Conservation (phyloP, 2,888 invertebrate species). For the Thysanoteuthis rhombus region DNA sequence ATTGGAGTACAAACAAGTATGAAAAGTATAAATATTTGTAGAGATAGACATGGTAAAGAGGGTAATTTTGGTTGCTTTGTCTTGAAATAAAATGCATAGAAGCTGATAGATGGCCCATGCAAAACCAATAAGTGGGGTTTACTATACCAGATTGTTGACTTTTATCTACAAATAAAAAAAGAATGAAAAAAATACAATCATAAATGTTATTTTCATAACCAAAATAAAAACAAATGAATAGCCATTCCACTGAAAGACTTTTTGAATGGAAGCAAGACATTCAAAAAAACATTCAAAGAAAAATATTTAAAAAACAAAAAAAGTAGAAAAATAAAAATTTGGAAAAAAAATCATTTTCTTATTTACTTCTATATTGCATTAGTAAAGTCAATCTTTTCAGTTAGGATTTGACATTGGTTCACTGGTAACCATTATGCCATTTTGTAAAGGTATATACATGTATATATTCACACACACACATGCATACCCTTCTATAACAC, state of each 20-base stretch:
- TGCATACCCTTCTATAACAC: no score
- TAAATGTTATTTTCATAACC: not conserved
- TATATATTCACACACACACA: no score
- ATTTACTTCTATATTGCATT: not conserved
- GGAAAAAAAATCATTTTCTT: not conserved
- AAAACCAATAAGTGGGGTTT: constrained; percentile 23
- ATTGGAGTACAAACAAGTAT: not conserved
- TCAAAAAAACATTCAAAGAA: not conserved
- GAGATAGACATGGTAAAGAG: not conserved
- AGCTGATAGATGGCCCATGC: constrained; percentile 23
- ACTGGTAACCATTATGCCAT: no score
- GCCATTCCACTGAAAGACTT: constrained; percentile 17
- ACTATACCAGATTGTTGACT: constrained; percentile 29
- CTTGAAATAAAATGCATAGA: constrained; percentile 15
- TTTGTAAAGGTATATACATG: no score
- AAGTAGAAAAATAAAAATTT: not conserved
- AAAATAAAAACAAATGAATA: not conserved
- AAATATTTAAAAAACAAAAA: not conserved
- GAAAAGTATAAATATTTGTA: not conserved
- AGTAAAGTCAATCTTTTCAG: not conserved
- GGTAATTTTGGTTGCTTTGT: not conserved
- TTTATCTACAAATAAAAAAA: constrained; percentile 31
- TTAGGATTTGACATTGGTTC: no score
- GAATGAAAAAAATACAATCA: constrained; percentile 23
- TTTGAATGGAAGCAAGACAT: not conserved